Evolutionary conservation across 2,888 invertebrate genomes (phyloP).

Genomic region (Siphonodentalium dalli): DNA sequence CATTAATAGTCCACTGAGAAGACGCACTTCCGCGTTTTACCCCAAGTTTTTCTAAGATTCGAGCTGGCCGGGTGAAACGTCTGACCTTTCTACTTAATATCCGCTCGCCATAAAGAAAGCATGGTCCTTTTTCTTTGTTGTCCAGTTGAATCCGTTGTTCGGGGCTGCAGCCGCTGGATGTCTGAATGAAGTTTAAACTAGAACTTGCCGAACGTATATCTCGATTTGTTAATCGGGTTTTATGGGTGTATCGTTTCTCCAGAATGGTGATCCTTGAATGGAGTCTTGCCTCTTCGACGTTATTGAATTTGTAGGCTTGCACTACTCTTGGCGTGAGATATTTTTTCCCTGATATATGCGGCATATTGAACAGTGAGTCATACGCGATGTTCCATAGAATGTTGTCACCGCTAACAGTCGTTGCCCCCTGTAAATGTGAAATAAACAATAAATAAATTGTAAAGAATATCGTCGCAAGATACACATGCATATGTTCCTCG

Average conservation of each 20-base stretch:
- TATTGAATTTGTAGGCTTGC: constrained; percentile 55
- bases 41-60: too few relatives aligned
- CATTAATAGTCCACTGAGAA: too few relatives aligned
- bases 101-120: constrained; percentile 57
- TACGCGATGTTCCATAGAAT: too few relatives aligned
- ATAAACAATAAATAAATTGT: too few relatives aligned
- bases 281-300: constrained; percentile 49
- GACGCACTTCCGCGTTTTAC: constrained; percentile 27
- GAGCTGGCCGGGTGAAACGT: constrained; percentile 38
- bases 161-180: constrained; percentile 55
- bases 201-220: constrained; percentile 55
- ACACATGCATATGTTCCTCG: too few relatives aligned
- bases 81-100: constrained; percentile 48
- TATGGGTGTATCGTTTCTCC: constrained; percentile 50
- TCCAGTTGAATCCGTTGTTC: constrained; percentile 35
- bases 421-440: too few relatives aligned
- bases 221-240: constrained; percentile 49
- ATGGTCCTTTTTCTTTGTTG: constrained; percentile 33
- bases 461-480: too few relatives aligned
- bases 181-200: constrained; percentile 55
- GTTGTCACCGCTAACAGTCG: too few relatives aligned
- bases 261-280: constrained; percentile 42
- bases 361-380: too few relatives aligned
- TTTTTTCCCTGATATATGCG: too few relatives aligned
- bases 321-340: too few relatives aligned